Evolutionary conservation across 1,140 invertebrate genomes (phyloP).

Genomic region (Apocrypta bakeri): DNA sequence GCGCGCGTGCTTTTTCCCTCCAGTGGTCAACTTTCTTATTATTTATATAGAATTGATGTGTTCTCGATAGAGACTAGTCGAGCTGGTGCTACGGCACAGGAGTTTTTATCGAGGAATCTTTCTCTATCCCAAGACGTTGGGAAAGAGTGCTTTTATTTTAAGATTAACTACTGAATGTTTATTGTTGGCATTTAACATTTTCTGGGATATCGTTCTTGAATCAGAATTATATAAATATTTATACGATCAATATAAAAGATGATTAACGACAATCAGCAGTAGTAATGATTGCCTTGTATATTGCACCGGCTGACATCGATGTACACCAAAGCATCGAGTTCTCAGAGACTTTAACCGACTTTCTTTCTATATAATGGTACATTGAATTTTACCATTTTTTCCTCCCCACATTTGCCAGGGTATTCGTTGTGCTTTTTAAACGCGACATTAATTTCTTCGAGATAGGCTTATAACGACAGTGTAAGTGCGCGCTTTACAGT

Average conservation of each 20-base stretch:
- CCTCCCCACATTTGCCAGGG: not conserved
- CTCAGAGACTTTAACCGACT: not conserved
- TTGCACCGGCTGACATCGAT: too few relatives aligned
- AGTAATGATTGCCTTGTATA: too few relatives aligned
- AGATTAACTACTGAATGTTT: not conserved
- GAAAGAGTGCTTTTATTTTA: not conserved
- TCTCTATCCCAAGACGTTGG: too few relatives aligned
- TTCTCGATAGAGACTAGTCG: too few relatives aligned
- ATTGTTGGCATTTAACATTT: not conserved
- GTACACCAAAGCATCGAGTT: too few relatives aligned
- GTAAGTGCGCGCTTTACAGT: not conserved
- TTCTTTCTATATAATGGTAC: slow-evolving; percentile 9
- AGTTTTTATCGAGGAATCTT: too few relatives aligned
- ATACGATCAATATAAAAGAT: not conserved
- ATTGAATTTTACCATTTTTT: slow-evolving; percentile 15
- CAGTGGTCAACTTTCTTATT: too few relatives aligned
- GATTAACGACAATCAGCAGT: not conserved
- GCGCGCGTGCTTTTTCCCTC: too few relatives aligned
- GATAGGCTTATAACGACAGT: too few relatives aligned
- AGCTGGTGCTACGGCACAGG: too few relatives aligned
- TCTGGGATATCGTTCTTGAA: not conserved
- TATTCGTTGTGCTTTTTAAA: slow-evolving; percentile 1
- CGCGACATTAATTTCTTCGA: slow-evolving; percentile 2
- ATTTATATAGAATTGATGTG: too few relatives aligned
- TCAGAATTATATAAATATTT: not conserved